Evolutionary conservation across 1,140 invertebrate species (phyloP), one percentile per base, ranked within the genome.

Genomic region (Atta cephalotes): DNA sequence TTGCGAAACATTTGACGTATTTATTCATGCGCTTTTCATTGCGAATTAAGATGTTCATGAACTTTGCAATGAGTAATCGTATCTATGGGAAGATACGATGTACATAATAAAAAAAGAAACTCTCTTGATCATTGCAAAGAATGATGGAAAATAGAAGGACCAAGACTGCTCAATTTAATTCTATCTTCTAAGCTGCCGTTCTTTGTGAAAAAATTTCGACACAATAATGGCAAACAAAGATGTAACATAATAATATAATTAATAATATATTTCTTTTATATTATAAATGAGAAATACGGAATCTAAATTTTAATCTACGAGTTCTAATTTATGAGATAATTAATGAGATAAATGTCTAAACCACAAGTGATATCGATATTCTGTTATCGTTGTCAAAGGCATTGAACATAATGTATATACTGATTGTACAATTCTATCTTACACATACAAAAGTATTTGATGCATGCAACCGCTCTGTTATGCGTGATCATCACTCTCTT

Each of bases 401-500:
- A 51, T 1, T 9, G 16, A n/a, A 74, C 14, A 82, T 51, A 28
- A 90, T 88, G 86, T 31, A 76, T 58, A 49, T 81, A 7, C 25
- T 70, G 7, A 51, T 31, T n/a, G 18, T 31, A 3, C 35, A 16
- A 2, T 3, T 66, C 16, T 35, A 76, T 31, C 12, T 88, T 63
- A 70, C 60, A 68, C 18, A 53, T 65, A 88, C 58, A 16, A 66
- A 81, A 71, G 14, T 68, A 25, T 21, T 66, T 31, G 31, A 35
- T 16, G 21, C 49, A 51, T 28, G 62, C 76, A 53, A 65, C 70
- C 14, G 62, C 4, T 62, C 53, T 90, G 90, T 85, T 72, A 91
- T 91, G 90, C 80, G 84, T 65, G 84, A 88, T 25, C 70, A 87
- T 35, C 76, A 76, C 10, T 89, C 12, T 53, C 58, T 31, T 28